Evolutionary conservation across 1,140 invertebrate species (phyloP).

Genomic region (Forficula auricularia): DNA sequence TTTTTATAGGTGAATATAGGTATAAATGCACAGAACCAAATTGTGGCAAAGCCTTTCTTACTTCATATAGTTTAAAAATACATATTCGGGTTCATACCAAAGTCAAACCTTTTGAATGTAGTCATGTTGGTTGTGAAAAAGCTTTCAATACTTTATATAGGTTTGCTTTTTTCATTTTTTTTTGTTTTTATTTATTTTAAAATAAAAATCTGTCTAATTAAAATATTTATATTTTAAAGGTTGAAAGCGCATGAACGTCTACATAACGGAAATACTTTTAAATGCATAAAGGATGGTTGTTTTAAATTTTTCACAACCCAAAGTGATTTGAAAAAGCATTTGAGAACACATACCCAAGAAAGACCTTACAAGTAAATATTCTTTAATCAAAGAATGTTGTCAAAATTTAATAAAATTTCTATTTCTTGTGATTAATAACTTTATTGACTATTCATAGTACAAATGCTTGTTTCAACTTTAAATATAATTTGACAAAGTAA

Average conservation of each 20-base stretch:
- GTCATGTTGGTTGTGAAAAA: slow-evolving; percentile 63
- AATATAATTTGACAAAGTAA: too few relatives aligned
- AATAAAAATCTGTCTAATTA: too few relatives aligned
- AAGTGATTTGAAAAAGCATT: slow-evolving; percentile 85
- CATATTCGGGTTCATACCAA: slow-evolving; percentile 90
- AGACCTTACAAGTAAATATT: slow-evolving; percentile 65
- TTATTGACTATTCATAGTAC: too few relatives aligned
- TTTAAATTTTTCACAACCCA: slow-evolving; percentile 84
- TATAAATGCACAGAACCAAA: slow-evolving; percentile 75
- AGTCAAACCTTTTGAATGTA: slow-evolving; percentile 75
- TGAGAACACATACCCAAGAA: slow-evolving; percentile 79
- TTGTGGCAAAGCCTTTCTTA: slow-evolving; percentile 86
- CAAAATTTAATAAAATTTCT: slow-evolving; percentile 5
- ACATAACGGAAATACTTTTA: slow-evolving; percentile 89
- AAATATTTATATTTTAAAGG: slow-evolving; percentile 28
- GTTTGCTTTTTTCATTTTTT: slow-evolving; percentile 22
- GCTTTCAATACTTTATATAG: slow-evolving; percentile 88
- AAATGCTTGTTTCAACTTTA: too few relatives aligned
- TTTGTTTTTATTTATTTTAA: too few relatives aligned
- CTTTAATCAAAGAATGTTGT: slow-evolving; percentile 5
- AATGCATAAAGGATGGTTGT: slow-evolving; percentile 69
- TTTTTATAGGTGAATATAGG: slow-evolving; percentile 70
- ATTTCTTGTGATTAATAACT: too few relatives aligned
- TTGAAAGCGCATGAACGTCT: slow-evolving; percentile 79
- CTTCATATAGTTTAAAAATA: slow-evolving; percentile 87